Evolutionary conservation across 1,140 invertebrate genomes (phyloP).

Genomic region (Lordiphosa mommai): DNA sequence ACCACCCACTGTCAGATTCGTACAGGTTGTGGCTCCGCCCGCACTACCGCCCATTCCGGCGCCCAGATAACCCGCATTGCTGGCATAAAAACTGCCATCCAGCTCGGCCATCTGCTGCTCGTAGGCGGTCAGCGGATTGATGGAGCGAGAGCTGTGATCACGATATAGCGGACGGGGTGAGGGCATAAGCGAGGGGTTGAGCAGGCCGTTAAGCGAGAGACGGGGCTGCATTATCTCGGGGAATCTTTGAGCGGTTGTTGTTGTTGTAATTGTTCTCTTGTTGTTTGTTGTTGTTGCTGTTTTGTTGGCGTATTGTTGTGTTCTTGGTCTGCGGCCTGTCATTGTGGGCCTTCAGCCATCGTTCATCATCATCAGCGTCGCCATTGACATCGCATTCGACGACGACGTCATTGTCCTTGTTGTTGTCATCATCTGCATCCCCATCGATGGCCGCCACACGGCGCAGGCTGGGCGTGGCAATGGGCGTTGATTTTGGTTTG

Average conservation of each 20-base stretch:
- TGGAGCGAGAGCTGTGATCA: constrained; percentile 72
- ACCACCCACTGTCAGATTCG: constrained; percentile 54
- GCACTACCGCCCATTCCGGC: constrained; percentile 63
- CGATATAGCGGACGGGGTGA: constrained; percentile 71
- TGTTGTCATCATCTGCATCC: constrained; percentile 31
- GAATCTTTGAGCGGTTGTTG: constrained; percentile 29
- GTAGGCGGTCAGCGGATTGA: constrained; percentile 71
- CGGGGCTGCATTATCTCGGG: constrained; percentile 76
- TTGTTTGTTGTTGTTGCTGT: constrained; percentile 18
- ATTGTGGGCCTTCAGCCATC: constrained; percentile 54
- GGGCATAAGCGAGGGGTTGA: constrained; percentile 72
- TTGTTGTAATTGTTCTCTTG: constrained; percentile 17
- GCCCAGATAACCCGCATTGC: constrained; percentile 66
- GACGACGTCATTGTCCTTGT: too few species aligned
- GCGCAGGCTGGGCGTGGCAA: constrained; percentile 29
- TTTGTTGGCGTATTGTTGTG: constrained; percentile 23
- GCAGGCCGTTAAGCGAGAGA: constrained; percentile 72
- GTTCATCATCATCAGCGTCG: constrained; percentile 16
- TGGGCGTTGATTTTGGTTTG: constrained; percentile 24
- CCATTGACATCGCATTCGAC: constrained; percentile 22
- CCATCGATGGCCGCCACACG: constrained; percentile 47
- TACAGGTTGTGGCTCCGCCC: constrained; percentile 58
- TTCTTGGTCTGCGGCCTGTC: constrained; percentile 39
- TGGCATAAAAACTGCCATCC: constrained; percentile 69
- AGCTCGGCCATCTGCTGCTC: constrained; percentile 77